Evolutionary conservation across 2,113 vertebrate genomes (phyloP), one percentile per base, ranked within the genome.

Genomic region (Campylomormyrus numenius): DNA sequence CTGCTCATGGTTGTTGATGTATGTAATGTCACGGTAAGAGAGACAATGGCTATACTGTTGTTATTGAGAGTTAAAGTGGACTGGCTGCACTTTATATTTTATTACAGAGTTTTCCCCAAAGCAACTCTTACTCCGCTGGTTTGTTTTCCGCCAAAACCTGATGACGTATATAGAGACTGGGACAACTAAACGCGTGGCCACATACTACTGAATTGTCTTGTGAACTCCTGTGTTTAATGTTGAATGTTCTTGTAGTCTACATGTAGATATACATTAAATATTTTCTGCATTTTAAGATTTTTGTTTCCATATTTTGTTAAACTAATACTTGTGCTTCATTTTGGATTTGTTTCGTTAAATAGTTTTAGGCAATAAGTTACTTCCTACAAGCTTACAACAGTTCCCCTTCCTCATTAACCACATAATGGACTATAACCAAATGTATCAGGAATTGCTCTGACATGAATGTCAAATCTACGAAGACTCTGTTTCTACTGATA

Each of bases 201-300:
- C 27, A 21, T 87, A 87, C 50, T 35, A 87, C 85, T 87, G 50
- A 87, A 87, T 49, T 87, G 85, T 87, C 49, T 53, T 87, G 48
- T 35, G 19, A 39, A 53, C n/a, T 15, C 24, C 45, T 45, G 45
- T 85, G 84, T 86, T 86, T 80, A 80, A 80, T 49, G 48, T 48
- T 70, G n/a, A 48, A 27, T 86, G 84, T 85, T 87, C n/a, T 85
- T 87, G 46, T 87, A 50, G 13, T 35, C 49, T 50, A 35, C 27
- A 87, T 85, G 83, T 85, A 35, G 24, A 62, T 62, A 1, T 8
- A 83, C 19, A 85, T n/a, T 85, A 85, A 85, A 85, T 85, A 85
- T 85, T 85, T 85, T 85, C 74, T 80, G 35, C 74, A 80, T 80
- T 80, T 80, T 42, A 19, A 80, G n/a, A 70, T 70, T 27, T 66